These are phyloP conservation scores for Pollachius pollachius DNA, from an alignment of 2,113 vertebrate species.

Conservation along the genomic window DNA sequence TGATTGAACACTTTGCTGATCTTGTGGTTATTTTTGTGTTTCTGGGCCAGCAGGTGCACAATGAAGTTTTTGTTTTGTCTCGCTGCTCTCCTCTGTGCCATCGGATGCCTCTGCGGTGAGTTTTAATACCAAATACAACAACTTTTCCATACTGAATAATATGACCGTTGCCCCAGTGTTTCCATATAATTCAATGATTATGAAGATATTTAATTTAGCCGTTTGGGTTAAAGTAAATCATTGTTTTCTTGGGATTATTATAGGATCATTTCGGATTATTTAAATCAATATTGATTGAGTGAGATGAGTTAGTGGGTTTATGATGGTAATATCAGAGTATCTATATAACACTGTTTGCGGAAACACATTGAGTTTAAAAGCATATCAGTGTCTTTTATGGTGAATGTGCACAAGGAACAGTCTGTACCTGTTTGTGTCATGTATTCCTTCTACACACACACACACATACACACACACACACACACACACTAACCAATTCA, in stretches of 20 bases:
- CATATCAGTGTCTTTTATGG: neutral
- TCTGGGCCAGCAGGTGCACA: slow-evolving; percentile 17
- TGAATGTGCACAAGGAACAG: slow-evolving; percentile 42
- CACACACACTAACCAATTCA: neutral
- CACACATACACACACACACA: too few relatives aligned
- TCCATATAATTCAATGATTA: neutral
- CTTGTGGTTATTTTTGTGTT: slow-evolving; percentile 13
- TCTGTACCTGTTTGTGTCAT: slow-evolving; percentile 32
- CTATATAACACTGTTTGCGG: neutral
- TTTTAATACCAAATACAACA: neutral
- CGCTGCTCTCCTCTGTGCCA: slow-evolving; percentile 52
- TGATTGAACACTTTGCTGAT: too few relatives aligned
- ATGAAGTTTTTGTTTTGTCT: slow-evolving; percentile 68
- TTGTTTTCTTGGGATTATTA: neutral
- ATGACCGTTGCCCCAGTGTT: neutral
- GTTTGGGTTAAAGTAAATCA: neutral
- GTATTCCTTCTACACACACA: slow-evolving; percentile 17
- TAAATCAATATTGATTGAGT: too few relatives aligned
- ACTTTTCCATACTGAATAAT: neutral
- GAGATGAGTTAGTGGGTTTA: too few relatives aligned
- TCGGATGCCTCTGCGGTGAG: slow-evolving; percentile 62
- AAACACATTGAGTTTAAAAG: neutral
- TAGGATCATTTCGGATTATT: neutral
- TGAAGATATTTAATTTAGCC: neutral
- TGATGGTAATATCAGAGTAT: too few relatives aligned